Evolutionary conservation across 2,113 vertebrate species (phyloP).

Genomic region (Ptychochromis oligacanthus): DNA sequence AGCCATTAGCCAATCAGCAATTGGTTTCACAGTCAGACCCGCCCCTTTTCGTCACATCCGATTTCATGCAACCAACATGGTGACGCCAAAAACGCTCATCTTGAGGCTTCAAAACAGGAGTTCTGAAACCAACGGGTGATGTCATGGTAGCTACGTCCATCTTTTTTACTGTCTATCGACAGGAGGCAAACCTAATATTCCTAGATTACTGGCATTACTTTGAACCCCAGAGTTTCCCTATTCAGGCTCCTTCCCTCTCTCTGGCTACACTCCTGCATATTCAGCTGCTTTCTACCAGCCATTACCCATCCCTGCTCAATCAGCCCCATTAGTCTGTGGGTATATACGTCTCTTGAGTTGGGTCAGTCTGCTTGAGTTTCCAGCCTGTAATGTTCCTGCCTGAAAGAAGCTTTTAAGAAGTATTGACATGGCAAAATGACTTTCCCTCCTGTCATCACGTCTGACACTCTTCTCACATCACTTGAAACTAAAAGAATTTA

Average conservation of each 20-base stretch:
- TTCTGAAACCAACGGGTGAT: no score
- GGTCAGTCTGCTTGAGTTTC: neutral
- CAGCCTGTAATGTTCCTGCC: neutral
- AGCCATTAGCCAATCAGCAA: no score
- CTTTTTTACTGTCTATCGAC: no score
- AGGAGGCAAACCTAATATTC: neutral
- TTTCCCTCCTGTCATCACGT: neutral
- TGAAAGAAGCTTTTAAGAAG: neutral
- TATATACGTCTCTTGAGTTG: neutral
- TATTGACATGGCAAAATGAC: neutral
- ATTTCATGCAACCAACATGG: no score
- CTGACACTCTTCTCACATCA: neutral
- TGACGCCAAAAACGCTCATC: no score
- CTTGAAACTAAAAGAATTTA: neutral
- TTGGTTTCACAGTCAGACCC: no score
- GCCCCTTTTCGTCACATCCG: no score
- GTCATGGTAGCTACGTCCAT: no score
- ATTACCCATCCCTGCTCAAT: neutral
- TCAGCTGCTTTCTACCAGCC: neutral
- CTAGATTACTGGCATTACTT: neutral
- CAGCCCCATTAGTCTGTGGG: neutral
- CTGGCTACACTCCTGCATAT: neutral
- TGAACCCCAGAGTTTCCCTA: neutral
- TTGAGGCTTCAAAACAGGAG: no score
- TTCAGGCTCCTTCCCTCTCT: neutral